Evolutionary conservation across 2,113 vertebrate genomes (phyloP).

Genomic region (Neogobius melanostomus): DNA sequence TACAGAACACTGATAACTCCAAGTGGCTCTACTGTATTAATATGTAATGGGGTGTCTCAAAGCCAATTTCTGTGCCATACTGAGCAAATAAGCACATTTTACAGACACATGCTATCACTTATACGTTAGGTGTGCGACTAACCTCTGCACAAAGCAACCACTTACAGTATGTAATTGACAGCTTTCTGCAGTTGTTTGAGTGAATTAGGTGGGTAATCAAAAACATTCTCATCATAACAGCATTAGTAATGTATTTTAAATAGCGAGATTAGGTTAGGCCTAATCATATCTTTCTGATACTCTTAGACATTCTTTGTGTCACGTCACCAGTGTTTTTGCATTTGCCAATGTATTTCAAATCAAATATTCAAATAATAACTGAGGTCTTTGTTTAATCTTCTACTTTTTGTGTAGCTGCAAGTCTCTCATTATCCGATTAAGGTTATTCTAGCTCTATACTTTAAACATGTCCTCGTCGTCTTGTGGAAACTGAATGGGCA

Average conservation of each 20-base stretch:
- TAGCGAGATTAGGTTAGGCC: too few relatives aligned
- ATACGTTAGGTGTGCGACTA: constrained; percentile 87
- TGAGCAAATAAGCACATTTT: constrained; percentile 17
- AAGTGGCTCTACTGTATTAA: constrained; percentile 90
- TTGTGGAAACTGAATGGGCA: background rate
- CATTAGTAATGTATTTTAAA: constrained; percentile 18
- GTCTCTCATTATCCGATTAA: background rate
- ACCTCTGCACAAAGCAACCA: constrained; percentile 81
- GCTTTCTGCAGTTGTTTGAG: constrained; percentile 49
- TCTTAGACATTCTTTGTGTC: too few relatives aligned
- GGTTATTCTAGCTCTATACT: background rate
- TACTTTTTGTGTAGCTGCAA: too few relatives aligned
- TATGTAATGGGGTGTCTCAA: constrained; percentile 88
- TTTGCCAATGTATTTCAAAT: too few relatives aligned
- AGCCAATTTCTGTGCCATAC: constrained; percentile 80
- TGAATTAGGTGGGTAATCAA: constrained; percentile 8
- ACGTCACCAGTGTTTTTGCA: too few relatives aligned
- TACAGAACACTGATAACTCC: constrained; percentile 89
- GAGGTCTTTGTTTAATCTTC: too few relatives aligned
- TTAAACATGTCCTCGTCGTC: background rate
- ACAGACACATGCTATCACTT: constrained; percentile 76
- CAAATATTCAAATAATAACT: too few relatives aligned
- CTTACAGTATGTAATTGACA: constrained; percentile 39
- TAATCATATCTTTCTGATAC: too few relatives aligned
- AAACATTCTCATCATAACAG: constrained; percentile 41